Conservation (phyloP, 2,113 vertebrate genomes). For the Melierax canorus region DNA sequence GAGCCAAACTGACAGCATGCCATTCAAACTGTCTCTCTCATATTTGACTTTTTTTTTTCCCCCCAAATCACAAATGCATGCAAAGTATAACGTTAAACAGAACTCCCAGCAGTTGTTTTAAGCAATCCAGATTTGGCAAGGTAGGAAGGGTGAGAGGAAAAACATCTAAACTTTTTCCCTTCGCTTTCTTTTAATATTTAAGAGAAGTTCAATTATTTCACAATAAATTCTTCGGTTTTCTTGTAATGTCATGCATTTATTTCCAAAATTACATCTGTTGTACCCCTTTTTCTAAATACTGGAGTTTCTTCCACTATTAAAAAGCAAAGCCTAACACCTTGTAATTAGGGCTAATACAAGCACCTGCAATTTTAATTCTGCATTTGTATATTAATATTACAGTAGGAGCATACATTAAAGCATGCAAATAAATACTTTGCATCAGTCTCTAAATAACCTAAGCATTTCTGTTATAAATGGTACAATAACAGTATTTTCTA, state of each 20-base stretch:
- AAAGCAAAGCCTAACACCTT: neutral
- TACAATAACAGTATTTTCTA: conserved; percentile 22
- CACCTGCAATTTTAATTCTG: neutral
- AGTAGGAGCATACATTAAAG: neutral
- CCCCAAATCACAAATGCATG: conserved; percentile 84
- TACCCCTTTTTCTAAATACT: neutral
- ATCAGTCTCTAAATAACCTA: neutral
- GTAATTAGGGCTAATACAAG: neutral
- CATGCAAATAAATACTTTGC: neutral
- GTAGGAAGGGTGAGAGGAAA: neutral
- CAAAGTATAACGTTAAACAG: conserved; percentile 78
- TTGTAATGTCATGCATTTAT: neutral
- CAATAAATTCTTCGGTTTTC: neutral
- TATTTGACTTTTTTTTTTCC: conserved; percentile 46
- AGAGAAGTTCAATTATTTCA: neutral
- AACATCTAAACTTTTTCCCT: neutral
- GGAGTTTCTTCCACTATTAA: neutral
- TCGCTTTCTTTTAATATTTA: neutral
- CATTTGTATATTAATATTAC: neutral
- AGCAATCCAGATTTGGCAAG: conserved; percentile 31
- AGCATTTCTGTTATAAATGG: conserved; percentile 45
- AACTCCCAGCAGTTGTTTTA: conserved; percentile 51
- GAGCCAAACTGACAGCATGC: conserved; percentile 88
- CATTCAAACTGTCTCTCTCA: conserved; percentile 85
- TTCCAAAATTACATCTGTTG: neutral